phyloP scores from a whole-genome alignment of 2,113 vertebrate genomes.

The Rhabdomys dilectus region DNA sequence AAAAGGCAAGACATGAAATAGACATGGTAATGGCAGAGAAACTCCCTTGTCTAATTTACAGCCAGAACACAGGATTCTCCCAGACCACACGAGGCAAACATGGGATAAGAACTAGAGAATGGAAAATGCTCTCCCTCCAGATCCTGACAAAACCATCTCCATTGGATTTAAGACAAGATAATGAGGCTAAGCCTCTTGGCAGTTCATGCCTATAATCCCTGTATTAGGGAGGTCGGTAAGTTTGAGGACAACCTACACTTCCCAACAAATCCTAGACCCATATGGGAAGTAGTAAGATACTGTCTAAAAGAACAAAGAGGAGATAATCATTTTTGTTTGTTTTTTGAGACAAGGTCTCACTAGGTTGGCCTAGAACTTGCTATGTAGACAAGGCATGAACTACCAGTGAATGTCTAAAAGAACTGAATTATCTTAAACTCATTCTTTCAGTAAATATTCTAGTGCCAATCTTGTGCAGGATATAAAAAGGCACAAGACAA shows the following conservation, averaged over 20 bases:
- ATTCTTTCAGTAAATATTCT: not conserved
- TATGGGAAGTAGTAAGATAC: not conserved
- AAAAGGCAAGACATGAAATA: not conserved
- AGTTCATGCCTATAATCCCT: not conserved
- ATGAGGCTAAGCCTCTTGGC: not conserved
- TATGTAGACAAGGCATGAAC: too few relatives aligned
- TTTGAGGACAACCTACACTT: not conserved
- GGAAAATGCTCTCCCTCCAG: not conserved
- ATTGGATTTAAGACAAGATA: not conserved
- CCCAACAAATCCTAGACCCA: not conserved
- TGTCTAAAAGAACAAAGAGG: not conserved
- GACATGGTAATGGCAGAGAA: not conserved
- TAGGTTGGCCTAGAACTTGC: too few relatives aligned
- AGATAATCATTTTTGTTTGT: too few relatives aligned
- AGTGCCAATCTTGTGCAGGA: not conserved
- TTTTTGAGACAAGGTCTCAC: too few relatives aligned
- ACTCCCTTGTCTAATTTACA: not conserved
- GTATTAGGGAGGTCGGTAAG: not conserved
- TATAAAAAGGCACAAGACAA: not conserved
- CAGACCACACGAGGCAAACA: not conserved
- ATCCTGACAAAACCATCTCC: not conserved
- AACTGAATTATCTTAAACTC: not conserved
- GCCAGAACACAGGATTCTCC: constrained; percentile 30
- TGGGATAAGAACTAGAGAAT: constrained; percentile 32
- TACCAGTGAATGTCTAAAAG: not conserved